Conservation (phyloP, 2,797 vertebrate species). For the Pteropus rufus region DNA sequence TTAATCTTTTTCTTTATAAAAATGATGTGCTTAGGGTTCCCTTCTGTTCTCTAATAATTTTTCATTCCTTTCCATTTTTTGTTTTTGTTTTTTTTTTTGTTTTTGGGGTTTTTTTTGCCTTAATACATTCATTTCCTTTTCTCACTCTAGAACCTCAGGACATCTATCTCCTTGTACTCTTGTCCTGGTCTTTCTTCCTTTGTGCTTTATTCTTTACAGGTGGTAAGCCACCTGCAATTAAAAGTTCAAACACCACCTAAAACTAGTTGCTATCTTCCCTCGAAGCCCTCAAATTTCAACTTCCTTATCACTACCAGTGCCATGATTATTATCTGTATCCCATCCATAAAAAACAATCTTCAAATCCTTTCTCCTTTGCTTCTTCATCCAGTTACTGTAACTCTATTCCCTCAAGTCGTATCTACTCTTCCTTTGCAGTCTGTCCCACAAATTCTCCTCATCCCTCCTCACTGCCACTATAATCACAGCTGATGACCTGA, state of each 20-base stretch:
- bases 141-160: neutral
- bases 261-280: neutral
- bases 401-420: neutral
- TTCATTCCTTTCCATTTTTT: neutral
- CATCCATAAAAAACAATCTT: neutral
- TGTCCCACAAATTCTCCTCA: neutral
- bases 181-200: neutral
- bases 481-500: neutral
- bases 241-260: neutral
- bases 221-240: neutral
- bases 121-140: neutral
- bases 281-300: neutral
- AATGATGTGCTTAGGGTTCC: neutral
- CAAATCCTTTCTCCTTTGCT: neutral
- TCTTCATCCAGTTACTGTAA: neutral
- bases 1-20: neutral
- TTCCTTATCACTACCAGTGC: neutral
- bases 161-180: neutral
- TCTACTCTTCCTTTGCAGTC: neutral
- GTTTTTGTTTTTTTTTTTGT: neutral
- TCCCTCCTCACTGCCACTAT: neutral
- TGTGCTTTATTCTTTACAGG: neutral
- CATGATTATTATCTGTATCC: neutral
- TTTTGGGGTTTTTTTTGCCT: neutral
- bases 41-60: neutral